Base-by-base conservation (phyloP, 1,140 invertebrate species). In the Tetraneura akinire region DNA sequence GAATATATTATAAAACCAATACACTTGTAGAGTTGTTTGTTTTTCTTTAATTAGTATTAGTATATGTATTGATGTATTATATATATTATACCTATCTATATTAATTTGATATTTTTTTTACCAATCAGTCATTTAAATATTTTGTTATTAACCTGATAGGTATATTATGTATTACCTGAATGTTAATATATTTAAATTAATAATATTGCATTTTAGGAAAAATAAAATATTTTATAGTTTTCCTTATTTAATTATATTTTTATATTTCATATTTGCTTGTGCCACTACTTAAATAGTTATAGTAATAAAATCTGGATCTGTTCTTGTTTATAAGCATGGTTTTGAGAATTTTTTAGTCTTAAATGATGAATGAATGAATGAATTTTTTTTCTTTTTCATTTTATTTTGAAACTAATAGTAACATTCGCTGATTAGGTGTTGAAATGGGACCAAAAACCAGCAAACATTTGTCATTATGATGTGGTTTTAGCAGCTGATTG, bases 401-500 rank as follows among this genome's bases (percentile, higher is more conserved):
- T 78, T 78, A 47, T 26, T 47, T 80, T 84, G 0, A 81, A 81
- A 85, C 57, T 80, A 82, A 85, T 57, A 84, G 66, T 74, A 29
- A 76, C 37, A 64, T 82, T 86, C n/a, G 84, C 85, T 45, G 87
- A 87, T 80, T 84, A 84, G 9, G 85, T 87, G 29, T 85, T 88
- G n/a, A 85, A 87, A 78, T 88, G 88, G 88, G 85, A 85, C 26
- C 80, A 80, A 53, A 68, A 60, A 42, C 83, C 66, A 26, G 81
- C 71, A n/a, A 70, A 81, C 21, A 51, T 74, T 23, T 42, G 80
- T 70, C 84, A 84, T 64, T 93, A 90, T 85, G 92, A 94, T 86
- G 86, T 91, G 29, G 89, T 94, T 47, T 85, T 94, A 1, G 92
- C 91, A 83, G 92, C 93, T 11, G 93, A 94, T 85, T 94, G 93